Evolutionary conservation across 2,113 vertebrate genomes (phyloP), one percentile per base, ranked within the genome.

Genomic region (Oryzias curvinotus): DNA sequence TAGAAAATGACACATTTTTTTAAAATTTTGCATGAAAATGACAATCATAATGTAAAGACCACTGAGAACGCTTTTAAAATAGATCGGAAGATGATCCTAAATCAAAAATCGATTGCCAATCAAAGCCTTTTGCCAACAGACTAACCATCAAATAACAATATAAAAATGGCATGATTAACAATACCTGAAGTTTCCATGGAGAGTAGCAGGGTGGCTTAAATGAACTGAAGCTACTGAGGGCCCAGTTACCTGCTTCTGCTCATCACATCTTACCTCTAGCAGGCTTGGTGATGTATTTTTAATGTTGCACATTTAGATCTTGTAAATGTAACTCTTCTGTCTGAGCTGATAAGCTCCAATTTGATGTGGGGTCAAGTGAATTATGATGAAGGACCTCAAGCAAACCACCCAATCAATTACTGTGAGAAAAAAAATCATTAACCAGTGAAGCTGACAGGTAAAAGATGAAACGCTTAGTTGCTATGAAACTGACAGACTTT

Each of bases 301-400:
- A 78, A 89, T 87, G 77, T 73, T 69, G 77, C 21, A 23, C 62
- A 57, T 79, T 56, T 55, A 68, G 66, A 77, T 78, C 67, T 61
- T 16, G 46, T 68, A 73, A 36, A 36, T 65, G 68, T 55, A 50
- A 80, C 65, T 80, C 62, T 50, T 75, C 78, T 79, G 83, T 87
- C 80, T 84, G 70, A 82, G 69, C 76, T 75, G 78, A 86, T 84
- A 71, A 77, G 74, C 77, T 83, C 77, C 52, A 78, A 78, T 85
- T 80, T 83, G 66, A 74, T 52, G 66, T 82, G 81, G 67, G 85
- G 81, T 88, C 84, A 87, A 78, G 77, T 86, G 80, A 86, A 87
- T 88, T 88, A 88, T 87, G 84, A 85, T 86, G 80, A 79, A 79
- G 80, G 58, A 70, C 67, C 65, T 71, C 46, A 52, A 80, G 73